Base-by-base conservation (phyloP, 1,140 invertebrate genomes). In the Musca domestica region DNA sequence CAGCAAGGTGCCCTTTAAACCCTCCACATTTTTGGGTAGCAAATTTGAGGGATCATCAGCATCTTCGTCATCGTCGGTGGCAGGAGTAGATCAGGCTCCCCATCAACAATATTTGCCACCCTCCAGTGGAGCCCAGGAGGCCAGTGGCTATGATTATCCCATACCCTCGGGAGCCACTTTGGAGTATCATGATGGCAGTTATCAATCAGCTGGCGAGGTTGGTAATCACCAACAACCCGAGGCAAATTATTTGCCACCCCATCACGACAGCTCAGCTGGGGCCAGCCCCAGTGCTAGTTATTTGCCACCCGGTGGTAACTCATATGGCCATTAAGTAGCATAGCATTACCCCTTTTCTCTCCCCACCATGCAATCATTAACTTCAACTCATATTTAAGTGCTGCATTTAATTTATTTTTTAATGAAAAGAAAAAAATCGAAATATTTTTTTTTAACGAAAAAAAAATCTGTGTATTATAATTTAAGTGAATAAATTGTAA, bases 1-100 rank as follows among this genome's bases (percentile, higher is more conserved):
- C 15, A 73, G 15, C 41, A 76, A 76, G 69, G 70, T 74, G 1
- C 77, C 77, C 0, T 80, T 80, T 52, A 77, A 76, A 69, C 77
- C 77, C 10, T 77, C 77, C 63, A 73, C 74, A n/a, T 79, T 79
- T 14, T 61, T 80, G 22, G 77, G 77, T 1, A 71, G 74, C 71
- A 77, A 74, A 22, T 49, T 48, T 51, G 64, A 66, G 14, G 64
- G 46, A 10, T 66, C 66, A 20, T 41, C 34, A 54, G 41, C 7
- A 23, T 46, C 2, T 61, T 25, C 10, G 63, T 46, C 2, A 66
- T 25, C 10, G 63, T 66, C 1, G 68, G 70, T 17, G 41, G 56
- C 23, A 9, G 6, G 51, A 25, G 15, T 30, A 3, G 46, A 27
- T 2, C 4, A 41, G 2, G 17, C 22, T 22, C 49, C 34, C 17